Base-by-base conservation (phyloP, 1,140 invertebrate species). In the Meteorus sp. region DNA sequence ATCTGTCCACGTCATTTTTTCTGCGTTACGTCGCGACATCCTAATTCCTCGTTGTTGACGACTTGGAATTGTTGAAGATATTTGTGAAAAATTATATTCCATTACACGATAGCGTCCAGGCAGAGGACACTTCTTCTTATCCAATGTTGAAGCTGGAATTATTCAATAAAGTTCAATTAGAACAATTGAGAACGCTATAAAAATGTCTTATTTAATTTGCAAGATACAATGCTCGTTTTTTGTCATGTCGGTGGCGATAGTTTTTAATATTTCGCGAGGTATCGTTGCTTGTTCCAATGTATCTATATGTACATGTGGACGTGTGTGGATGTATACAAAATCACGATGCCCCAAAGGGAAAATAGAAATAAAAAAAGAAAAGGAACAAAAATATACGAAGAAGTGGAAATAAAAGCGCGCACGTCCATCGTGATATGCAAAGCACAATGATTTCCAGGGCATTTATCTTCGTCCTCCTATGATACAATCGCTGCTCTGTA, bases 121-220 rank as follows among this genome's bases (percentile, higher is more conserved):
- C 50, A 81, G 72, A 0, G 83, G 81, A 66, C 83, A 84, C 45
- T 75, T 77, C 37, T 76, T 70, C 23, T 75, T 76, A 60, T 77
- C 77, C 29, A 82, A 67, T 9, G 61, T 71, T 5, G 77, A 68
- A 13, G 79, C 81, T 83, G 50, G 3, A 70, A 69, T 22, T 29
- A 1, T 7, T 15, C 41, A 51, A 51, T 15, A 41, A 22, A 37
- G 31, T 23, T 27, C 13, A 31, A 9, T 37, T 15, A 47, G 31
- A 48, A 13, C 11, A 6, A 5, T 31, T 31, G 29, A 6, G 29
- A 31, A 31, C 11, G 11, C 5, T 31, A 6, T 31, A 6, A 31
- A 31, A 31, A 31, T 6, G 11, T 31, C 45, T n/a, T n/a, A n/a
- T n/a, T n/a, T n/a, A n/a, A n/a, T n/a, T n/a, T n/a, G n/a, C n/a